A percentile compares a stretch with the other conserved stretches of the same genome.
Conservation (phyloP, 30 jellyfish, hydroid and myxozoan genomes). For the Cassiopea xamachana region DNA sequence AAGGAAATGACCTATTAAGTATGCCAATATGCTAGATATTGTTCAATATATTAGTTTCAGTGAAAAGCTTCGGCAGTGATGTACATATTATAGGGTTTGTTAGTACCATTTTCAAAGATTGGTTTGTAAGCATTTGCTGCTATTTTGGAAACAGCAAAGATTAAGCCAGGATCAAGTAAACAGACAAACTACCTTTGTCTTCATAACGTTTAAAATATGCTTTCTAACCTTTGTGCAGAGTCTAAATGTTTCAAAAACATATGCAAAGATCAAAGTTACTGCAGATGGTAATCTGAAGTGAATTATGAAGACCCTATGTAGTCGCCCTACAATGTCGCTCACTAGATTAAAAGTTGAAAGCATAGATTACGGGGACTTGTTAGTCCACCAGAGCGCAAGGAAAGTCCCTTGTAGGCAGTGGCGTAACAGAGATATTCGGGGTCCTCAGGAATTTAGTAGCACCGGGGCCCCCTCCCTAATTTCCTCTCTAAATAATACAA, state of each 20-base stretch:
- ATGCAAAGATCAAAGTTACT: background rate
- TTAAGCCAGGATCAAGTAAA: background rate
- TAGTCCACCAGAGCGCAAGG: too few species aligned
- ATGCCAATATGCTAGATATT: background rate
- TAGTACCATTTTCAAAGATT: background rate
- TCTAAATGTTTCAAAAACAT: conserved; percentile 5
- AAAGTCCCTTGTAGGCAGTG: too few species aligned
- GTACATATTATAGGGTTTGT: background rate
- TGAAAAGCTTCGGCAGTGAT: background rate
- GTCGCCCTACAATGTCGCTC: background rate
- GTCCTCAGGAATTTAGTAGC: too few species aligned
- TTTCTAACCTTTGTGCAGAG: background rate
- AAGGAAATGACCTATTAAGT: background rate
- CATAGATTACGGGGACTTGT: too few species aligned
- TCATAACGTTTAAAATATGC: background rate
- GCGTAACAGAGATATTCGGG: too few species aligned
- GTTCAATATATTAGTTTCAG: background rate
- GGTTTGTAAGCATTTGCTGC: conserved; percentile 27
- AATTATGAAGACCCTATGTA: background rate
- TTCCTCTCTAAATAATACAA: too few species aligned
- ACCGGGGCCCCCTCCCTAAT: too few species aligned
- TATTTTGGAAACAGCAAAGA: conserved; percentile 21
- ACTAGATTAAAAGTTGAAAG: too few species aligned
- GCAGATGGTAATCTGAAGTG: background rate
- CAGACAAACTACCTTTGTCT: background rate